Conservation (phyloP, 2,113 vertebrate genomes). For the Xenopus tropicalis region UCB_Xtro_10.0 CM004447.2:108250001-108250500, state of each 20-base stretch:
- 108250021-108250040: too few relatives aligned
- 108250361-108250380: background rate
- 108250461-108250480: conserved; percentile 19
- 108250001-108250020: too few relatives aligned
- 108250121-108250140: too few relatives aligned
- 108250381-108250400: background rate
- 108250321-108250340: background rate
- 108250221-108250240: too few relatives aligned
- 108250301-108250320: background rate
- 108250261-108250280: background rate
- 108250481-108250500: conserved; percentile 11
- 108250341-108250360: background rate
- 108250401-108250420: background rate
- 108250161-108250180: too few relatives aligned
- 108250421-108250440: background rate
- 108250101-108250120: too few relatives aligned
- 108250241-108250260: background rate
- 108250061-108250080: too few relatives aligned
- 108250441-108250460: background rate
- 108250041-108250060: too few relatives aligned
- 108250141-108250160: too few relatives aligned
- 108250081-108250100: too few relatives aligned
- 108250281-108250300: background rate
- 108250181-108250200: too few relatives aligned
- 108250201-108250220: too few relatives aligned